Evolutionary conservation across 2,113 vertebrate genomes (phyloP).

Genomic region (Colius striatus): DNA sequence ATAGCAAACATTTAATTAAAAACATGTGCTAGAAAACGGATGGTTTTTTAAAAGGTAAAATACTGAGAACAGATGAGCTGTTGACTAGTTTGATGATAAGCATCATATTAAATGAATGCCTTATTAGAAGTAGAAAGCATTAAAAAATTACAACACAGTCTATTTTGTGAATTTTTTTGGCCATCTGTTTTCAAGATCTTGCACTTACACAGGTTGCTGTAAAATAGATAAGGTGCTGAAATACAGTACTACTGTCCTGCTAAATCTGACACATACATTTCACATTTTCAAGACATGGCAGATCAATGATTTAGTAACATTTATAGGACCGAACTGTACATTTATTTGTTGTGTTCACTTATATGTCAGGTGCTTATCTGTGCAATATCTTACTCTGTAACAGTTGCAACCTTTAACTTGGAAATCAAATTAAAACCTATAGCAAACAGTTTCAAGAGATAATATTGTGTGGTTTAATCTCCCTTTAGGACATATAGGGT

Average conservation of each 20-base stretch:
- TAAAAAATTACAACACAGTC: background rate
- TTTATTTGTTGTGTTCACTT: background rate
- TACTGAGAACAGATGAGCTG: background rate
- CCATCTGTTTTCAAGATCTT: background rate
- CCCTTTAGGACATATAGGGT: background rate
- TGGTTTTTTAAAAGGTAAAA: background rate
- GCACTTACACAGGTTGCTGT: background rate
- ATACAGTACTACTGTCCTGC: background rate
- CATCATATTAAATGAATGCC: background rate
- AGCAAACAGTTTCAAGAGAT: background rate
- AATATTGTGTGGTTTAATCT: background rate
- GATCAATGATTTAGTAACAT: background rate
- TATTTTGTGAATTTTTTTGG: background rate
- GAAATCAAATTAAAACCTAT: background rate
- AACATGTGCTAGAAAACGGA: background rate
- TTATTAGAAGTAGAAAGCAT: background rate
- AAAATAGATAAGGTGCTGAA: background rate
- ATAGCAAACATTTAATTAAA: background rate
- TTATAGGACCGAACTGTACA: background rate
- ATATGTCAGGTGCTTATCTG: background rate
- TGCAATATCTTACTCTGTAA: background rate
- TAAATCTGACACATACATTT: background rate
- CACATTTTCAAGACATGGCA: background rate
- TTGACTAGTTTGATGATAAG: background rate
- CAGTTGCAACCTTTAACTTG: background rate